Evolutionary conservation across 1,140 invertebrate species (phyloP).

Genomic region (Globodera rostochiensis): DNA sequence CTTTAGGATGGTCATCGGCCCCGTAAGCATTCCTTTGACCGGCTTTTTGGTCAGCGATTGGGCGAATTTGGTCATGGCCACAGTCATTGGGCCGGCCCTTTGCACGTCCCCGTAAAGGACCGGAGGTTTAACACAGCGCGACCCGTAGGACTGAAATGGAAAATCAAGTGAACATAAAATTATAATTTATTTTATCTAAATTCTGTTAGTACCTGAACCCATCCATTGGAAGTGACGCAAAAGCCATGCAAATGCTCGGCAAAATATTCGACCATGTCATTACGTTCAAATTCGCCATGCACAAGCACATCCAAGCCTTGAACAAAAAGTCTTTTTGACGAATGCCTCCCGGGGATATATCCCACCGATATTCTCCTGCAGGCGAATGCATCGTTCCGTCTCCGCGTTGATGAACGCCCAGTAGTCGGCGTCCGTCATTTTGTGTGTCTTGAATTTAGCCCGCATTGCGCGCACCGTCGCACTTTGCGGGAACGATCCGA

Average conservation of each 20-base stretch:
- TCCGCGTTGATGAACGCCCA: conserved; percentile 30
- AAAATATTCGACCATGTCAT: conserved; percentile 43
- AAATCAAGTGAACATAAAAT: no score
- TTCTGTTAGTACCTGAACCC: conserved; percentile 16
- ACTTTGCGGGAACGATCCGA: conserved; percentile 43
- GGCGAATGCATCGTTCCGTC: conserved; percentile 28
- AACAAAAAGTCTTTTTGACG: not conserved
- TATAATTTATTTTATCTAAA: no score
- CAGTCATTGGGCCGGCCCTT: conserved; percentile 37
- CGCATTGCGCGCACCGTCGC: conserved; percentile 26
- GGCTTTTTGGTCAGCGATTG: conserved; percentile 36
- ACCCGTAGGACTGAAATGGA: conserved; percentile 32
- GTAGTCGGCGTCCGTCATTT: conserved; percentile 32
- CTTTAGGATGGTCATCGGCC: conserved; percentile 36
- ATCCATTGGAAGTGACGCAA: conserved; percentile 33
- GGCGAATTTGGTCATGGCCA: conserved; percentile 39
- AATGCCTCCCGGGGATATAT: not conserved
- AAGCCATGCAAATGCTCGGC: conserved; percentile 37
- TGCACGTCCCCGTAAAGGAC: conserved; percentile 34
- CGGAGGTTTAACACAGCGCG: conserved; percentile 43
- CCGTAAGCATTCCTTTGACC: conserved; percentile 43
- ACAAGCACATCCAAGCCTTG: conserved; percentile 32
- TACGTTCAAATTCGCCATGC: conserved; percentile 38
- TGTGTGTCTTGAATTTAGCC: conserved; percentile 24
- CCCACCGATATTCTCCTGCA: conserved; percentile 35